A percentile compares a stretch with the other conserved stretches of the same genome.
These are phyloP conservation scores for Gallinago jamesoni DNA, from an alignment of 2,113 vertebrate species.

Conservation along the genomic window DNA sequence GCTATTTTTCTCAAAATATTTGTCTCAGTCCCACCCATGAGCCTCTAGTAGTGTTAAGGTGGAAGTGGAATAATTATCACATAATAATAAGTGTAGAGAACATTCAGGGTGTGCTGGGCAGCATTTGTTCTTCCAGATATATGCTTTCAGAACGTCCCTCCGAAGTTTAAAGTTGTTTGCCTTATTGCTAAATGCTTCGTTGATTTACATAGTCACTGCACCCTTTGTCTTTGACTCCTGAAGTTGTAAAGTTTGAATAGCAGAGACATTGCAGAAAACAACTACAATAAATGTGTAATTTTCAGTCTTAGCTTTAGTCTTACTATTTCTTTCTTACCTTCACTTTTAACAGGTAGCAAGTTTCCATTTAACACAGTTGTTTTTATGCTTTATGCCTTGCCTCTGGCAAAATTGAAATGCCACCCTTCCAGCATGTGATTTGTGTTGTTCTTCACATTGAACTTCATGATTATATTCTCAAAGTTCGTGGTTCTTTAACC, in stretches of 20 bases:
- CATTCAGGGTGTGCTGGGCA: background rate
- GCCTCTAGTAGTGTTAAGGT: background rate
- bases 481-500: constrained; percentile 39
- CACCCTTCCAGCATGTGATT: background rate
- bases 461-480: background rate
- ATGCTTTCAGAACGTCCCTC: background rate
- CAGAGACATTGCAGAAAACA: background rate
- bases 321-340: background rate
- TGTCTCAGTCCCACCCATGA: background rate
- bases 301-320: background rate
- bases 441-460: constrained; percentile 8
- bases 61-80: background rate
- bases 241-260: background rate
- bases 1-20: background rate
- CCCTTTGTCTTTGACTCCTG: background rate
- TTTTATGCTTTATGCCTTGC: constrained; percentile 8
- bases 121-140: background rate
- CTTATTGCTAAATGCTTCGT: background rate
- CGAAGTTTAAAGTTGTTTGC: background rate
- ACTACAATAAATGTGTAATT: background rate
- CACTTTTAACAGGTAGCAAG: background rate
- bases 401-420: constrained; percentile 16
- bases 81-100: background rate
- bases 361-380: background rate
- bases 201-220: background rate